Evolutionary conservation across 1,140 invertebrate genomes (phyloP).

Genomic region (Cyclargus thomasi): DNA sequence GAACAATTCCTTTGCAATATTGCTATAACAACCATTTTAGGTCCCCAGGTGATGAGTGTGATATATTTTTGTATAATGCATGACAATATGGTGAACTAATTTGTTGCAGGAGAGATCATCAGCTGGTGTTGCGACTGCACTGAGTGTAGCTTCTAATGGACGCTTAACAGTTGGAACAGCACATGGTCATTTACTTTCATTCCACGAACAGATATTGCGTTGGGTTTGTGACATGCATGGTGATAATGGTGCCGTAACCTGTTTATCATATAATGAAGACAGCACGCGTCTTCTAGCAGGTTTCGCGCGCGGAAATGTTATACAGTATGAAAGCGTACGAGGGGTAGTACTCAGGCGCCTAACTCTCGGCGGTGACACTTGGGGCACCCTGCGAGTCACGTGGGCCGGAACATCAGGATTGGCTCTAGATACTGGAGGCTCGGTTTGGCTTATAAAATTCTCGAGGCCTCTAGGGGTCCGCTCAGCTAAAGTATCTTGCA

Average conservation of each 20-base stretch:
- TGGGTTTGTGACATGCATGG: conserved; percentile 87
- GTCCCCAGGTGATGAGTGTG: no score
- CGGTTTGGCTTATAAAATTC: conserved; percentile 96
- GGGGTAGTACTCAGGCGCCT: conserved; percentile 88
- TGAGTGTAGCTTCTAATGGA: conserved; percentile 84
- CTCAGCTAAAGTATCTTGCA: conserved; percentile 89
- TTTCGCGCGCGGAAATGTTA: conserved; percentile 89
- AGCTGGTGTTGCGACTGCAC: conserved; percentile 90
- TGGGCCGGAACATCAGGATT: conserved; percentile 79
- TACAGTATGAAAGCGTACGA: conserved; percentile 86
- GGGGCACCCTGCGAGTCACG: conserved; percentile 91
- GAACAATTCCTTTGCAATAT: no score
- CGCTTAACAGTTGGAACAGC: conserved; percentile 92
- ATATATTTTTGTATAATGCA: no score
- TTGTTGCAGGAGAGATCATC: conserved; percentile 87
- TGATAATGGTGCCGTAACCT: conserved; percentile 89
- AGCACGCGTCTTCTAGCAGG: conserved; percentile 90
- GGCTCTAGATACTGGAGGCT: conserved; percentile 95
- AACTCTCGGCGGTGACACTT: conserved; percentile 90
- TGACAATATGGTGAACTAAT: not conserved
- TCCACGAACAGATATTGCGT: conserved; percentile 91
- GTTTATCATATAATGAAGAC: conserved; percentile 91
- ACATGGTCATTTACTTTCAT: conserved; percentile 92
- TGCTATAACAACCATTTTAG: no score
- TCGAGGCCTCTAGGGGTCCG: conserved; percentile 92